A percentile compares a stretch with the other conserved stretches of the same genome.
phyloP scores from a whole-genome alignment of 1,140 invertebrate species.

The Teleopsis dalmanni region DNA sequence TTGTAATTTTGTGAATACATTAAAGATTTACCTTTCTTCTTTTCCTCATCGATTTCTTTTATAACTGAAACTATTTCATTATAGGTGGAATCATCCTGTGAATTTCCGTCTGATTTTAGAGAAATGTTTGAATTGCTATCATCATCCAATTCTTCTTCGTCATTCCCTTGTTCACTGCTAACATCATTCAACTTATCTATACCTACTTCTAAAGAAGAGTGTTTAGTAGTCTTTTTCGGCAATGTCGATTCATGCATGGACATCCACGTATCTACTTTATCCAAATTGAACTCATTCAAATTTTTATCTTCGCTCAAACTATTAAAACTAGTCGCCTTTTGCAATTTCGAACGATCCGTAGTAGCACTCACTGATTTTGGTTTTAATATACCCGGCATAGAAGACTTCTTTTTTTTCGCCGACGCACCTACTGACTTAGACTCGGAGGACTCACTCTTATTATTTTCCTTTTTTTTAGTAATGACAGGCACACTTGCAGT shows the following conservation, averaged over 20 bases:
- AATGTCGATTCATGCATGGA: constrained; percentile 13
- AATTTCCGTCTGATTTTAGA: constrained; percentile 32
- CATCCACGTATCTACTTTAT: constrained; percentile 44
- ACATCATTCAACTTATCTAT: constrained; percentile 21
- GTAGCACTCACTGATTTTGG: too few relatives aligned
- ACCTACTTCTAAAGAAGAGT: constrained; percentile 13
- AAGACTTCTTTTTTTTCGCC: not conserved
- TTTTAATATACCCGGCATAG: not conserved
- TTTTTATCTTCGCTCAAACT: constrained; percentile 34
- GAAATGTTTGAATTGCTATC: constrained; percentile 29
- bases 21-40: constrained; percentile 28
- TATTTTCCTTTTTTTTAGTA: constrained; percentile 38
- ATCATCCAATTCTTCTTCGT: constrained; percentile 8
- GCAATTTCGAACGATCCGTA: constrained; percentile 18
- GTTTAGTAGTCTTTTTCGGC: not conserved
- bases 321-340: constrained; percentile 30
- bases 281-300: constrained; percentile 40
- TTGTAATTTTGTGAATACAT: not conserved
- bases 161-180: constrained; percentile 3
- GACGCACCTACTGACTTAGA: not conserved
- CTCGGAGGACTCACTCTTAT: constrained; percentile 24
- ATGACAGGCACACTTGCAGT: constrained; percentile 21
- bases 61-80: constrained; percentile 42
- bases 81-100: constrained; percentile 34
- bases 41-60: constrained; percentile 43